Conservation (phyloP, 2,113 vertebrate genomes). For the Paraplagusia blochii region DNA sequence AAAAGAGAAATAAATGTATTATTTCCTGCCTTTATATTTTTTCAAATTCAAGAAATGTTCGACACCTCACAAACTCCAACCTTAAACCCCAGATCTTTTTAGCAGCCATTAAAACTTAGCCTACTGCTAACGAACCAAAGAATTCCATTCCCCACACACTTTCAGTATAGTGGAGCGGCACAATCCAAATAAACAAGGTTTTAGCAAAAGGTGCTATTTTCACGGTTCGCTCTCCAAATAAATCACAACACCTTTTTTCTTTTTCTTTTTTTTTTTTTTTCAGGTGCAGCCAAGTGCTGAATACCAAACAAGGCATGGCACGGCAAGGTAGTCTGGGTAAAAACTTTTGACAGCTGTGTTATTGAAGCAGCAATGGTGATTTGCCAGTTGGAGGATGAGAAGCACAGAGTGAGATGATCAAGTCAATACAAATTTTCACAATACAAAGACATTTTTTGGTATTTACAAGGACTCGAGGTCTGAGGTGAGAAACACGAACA, state of each 20-base stretch:
- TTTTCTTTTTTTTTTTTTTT: background rate
- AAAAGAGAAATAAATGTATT: too few species aligned
- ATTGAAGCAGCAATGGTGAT: constrained; percentile 37
- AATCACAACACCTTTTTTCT: background rate
- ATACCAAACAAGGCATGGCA: background rate
- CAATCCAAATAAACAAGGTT: too few species aligned
- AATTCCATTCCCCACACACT: too few species aligned
- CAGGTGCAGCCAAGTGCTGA: background rate
- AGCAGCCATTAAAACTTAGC: too few species aligned
- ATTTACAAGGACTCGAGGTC: background rate
- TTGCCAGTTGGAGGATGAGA: constrained; percentile 64
- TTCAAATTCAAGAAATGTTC: too few species aligned
- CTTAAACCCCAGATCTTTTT: too few species aligned
- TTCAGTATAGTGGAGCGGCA: too few species aligned
- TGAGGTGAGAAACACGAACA: too few species aligned
- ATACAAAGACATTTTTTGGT: constrained; percentile 17
- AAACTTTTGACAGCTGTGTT: constrained; percentile 49
- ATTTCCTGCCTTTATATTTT: too few species aligned
- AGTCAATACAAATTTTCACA: constrained; percentile 3
- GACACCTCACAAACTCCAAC: too few species aligned
- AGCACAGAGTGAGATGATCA: constrained; percentile 29
- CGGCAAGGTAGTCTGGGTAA: background rate
- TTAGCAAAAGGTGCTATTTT: background rate
- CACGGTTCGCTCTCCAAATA: background rate
- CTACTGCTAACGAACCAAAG: too few species aligned